phyloP scores from a whole-genome alignment of 2,797 vertebrate species.

The Emydoidea blandingii region DNA sequence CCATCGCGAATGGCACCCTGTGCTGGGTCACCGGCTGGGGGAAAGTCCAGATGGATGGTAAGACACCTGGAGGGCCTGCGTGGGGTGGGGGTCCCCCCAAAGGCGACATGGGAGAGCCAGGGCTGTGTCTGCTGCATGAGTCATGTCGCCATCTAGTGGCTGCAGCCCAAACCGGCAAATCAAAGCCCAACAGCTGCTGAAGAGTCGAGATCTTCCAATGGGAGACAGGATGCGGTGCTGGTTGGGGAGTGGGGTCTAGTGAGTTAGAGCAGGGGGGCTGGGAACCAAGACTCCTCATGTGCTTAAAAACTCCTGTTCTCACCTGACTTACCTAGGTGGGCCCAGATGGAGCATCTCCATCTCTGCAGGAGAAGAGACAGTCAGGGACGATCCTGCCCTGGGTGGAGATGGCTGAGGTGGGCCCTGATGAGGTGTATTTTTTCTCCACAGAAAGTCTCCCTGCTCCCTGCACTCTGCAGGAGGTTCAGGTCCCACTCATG shows the following conservation, averaged over 20 bases:
- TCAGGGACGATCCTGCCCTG: fast-evolving
- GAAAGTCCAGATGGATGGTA: fast-evolving
- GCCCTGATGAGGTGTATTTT: neutral
- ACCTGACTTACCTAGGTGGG: too few relatives aligned
- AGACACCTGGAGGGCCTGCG: neutral
- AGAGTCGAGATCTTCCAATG: neutral
- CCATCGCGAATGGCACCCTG: fast-evolving
- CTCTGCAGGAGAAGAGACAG: neutral
- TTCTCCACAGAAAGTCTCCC: neutral
- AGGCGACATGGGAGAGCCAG: too few relatives aligned
- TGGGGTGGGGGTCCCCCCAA: too few relatives aligned
- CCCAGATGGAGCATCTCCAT: neutral
- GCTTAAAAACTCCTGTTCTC: neutral
- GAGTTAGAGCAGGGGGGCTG: too few relatives aligned
- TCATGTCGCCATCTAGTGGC: too few relatives aligned
- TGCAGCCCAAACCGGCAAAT: neutral
- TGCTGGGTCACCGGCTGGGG: neutral
- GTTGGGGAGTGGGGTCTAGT: neutral
- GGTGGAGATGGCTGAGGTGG: neutral
- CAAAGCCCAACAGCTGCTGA: neutral
- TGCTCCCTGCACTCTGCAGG: neutral
- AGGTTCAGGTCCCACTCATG: constrained; percentile 84
- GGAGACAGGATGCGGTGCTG: neutral
- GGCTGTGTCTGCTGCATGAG: too few relatives aligned
- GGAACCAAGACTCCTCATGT: neutral